phyloP scores from a whole-genome alignment of 2,888 invertebrate genomes.

The Diarsia mendica region DNA sequence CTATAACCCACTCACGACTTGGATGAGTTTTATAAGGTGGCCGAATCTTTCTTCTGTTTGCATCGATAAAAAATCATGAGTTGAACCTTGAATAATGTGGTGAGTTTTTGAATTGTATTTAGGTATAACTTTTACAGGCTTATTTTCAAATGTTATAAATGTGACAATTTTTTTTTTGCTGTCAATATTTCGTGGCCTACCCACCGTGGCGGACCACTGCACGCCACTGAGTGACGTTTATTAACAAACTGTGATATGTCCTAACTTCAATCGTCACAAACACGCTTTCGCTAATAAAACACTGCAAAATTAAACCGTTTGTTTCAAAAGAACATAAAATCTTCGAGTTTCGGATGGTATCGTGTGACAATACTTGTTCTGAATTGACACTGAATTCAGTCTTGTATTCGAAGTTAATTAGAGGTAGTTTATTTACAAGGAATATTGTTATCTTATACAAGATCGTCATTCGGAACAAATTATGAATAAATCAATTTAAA shows the following conservation, averaged over 20 bases:
- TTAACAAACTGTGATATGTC: slow-evolving; percentile 66
- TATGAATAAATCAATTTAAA: slow-evolving; percentile 29
- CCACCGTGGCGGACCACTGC: too few relatives aligned
- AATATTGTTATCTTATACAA: slow-evolving; percentile 62
- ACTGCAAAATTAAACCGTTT: slow-evolving; percentile 37
- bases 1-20: too few relatives aligned
- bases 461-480: slow-evolving; percentile 48
- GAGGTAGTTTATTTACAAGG: slow-evolving; percentile 87
- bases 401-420: slow-evolving; percentile 85
- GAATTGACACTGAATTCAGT: slow-evolving; percentile 91
- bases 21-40: too few relatives aligned
- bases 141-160: too few relatives aligned
- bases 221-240: slow-evolving; percentile 51
- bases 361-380: slow-evolving; percentile 73
- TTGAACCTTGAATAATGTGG: too few relatives aligned
- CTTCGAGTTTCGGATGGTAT: slow-evolving; percentile 67
- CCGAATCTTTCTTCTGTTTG: too few relatives aligned
- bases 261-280: slow-evolving; percentile 59
- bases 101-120: too few relatives aligned
- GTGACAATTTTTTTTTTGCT: too few relatives aligned
- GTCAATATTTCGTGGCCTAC: too few relatives aligned
- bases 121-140: too few relatives aligned
- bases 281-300: slow-evolving; percentile 35
- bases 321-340: slow-evolving; percentile 50
- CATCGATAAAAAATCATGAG: too few relatives aligned